Percentiles rank a stretch among this genome's conserved stretches.
Evolutionary conservation across 2,888 invertebrate species (phyloP).

Genomic region (Lasius fuliginosus): DNA sequence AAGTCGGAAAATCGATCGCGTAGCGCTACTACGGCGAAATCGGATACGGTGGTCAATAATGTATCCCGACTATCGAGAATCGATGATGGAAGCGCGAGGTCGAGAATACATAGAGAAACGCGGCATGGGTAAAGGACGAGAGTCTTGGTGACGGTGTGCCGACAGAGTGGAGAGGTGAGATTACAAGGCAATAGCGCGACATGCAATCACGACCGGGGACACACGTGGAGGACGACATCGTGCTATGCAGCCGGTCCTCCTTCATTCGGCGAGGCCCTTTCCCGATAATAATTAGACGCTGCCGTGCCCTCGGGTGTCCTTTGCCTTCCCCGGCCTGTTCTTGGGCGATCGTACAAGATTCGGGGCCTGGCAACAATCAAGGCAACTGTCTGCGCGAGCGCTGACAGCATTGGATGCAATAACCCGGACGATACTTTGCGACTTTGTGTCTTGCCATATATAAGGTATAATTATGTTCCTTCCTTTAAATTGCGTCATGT

Average conservation of each 20-base stretch:
- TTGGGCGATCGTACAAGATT: conserved; percentile 65
- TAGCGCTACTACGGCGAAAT: conserved; percentile 16
- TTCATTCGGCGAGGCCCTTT: conserved; percentile 75
- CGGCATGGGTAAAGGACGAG: conserved; percentile 60
- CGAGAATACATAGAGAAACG: conserved; percentile 70
- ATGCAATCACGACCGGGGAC: conserved; percentile 80
- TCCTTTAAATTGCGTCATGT: conserved; percentile 4
- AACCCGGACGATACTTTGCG: conserved; percentile 44
- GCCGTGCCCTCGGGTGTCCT: conserved; percentile 57
- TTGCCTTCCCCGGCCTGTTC: conserved; percentile 21
- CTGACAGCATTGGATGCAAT: conserved; percentile 49
- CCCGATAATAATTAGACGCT: conserved; percentile 82
- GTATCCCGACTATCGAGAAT: conserved; percentile 70
- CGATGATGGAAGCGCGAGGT: conserved; percentile 76
- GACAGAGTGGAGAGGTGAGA: conserved; percentile 75
- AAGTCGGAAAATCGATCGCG: conserved; percentile 1
- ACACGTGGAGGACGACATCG: conserved; percentile 78
- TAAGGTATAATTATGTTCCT: conserved; percentile 43
- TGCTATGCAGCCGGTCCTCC: conserved; percentile 72
- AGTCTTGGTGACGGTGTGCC: conserved; percentile 72
- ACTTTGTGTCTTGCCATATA: conserved; percentile 38
- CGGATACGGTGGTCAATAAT: conserved; percentile 45
- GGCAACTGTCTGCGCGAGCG: conserved; percentile 57
- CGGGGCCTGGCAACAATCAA: conserved; percentile 70
- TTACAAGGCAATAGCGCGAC: conserved; percentile 80